Base-by-base conservation (phyloP, 2,797 vertebrate genomes). In the Diplodus puntazzo region DNA sequence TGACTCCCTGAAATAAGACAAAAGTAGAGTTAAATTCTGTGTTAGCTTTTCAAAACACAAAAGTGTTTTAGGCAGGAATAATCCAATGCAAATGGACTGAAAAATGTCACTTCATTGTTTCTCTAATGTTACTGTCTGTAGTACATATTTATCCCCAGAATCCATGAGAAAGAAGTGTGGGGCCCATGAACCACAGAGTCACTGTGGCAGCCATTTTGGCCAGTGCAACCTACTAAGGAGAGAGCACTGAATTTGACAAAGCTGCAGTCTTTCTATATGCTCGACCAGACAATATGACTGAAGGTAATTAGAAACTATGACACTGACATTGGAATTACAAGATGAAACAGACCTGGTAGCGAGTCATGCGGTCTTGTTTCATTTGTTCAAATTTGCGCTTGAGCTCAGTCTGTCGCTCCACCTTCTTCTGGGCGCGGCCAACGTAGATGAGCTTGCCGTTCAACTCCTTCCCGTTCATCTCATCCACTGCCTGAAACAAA, bases 331-430 rank as follows among this genome's bases (percentile, higher is more conserved):
- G 50, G 42, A 5, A 48, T 7, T 34, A 17, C 2, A 43, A 34
- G 5, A 39, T 3, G 4, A 71, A 55, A 63, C 11, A 0, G 34
- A 99, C 98, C 97, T 99, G 98, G 91, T 99, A 99, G 93, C 98
- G 97, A 85, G 97, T 99, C 96, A 99, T 99, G 82, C 98, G 95
- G 93, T 99, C 98, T 93, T 99, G 97, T 89, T 99, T 99, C 98
- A 99, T 98, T 92, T 98, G 98, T 78, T 99, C 98, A 90, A 99
- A 99, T 90, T 98, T 99, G 90, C 97, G 96, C 82, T 98, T 99
- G 71, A 99, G 97, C 90, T 99, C 98, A 0, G 97, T 98, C 95
- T 99, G 98, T 13, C 98, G 95, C 90, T 99, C 98, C 81, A 98
- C 96, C 84, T 99, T 99, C 95, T 99, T 99, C 95, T 99, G 98